Conservation (phyloP, 2,888 invertebrate genomes). For the Nudaria mundana region DNA sequence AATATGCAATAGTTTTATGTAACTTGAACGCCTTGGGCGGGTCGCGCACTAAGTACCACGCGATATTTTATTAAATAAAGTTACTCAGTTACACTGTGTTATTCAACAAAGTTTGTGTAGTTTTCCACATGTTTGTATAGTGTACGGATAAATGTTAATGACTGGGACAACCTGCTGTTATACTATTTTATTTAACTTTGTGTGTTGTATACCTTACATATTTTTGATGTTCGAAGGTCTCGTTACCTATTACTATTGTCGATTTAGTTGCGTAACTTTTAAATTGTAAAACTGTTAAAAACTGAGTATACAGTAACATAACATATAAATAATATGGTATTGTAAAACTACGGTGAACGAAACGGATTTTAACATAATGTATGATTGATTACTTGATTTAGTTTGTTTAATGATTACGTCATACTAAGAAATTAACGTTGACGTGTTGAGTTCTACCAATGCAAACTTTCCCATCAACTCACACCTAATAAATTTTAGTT, state of each 20-base stretch:
- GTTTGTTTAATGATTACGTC: too few species aligned
- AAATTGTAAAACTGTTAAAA: constrained; percentile 1
- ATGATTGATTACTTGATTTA: too few species aligned
- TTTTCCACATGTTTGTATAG: constrained; percentile 57
- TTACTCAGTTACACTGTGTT: constrained; percentile 53
- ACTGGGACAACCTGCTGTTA: constrained; percentile 42
- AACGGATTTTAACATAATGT: too few species aligned
- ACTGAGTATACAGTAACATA: too few species aligned
- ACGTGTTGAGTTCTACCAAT: too few species aligned
- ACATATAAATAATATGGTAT: too few species aligned
- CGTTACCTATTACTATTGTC: constrained; percentile 15
- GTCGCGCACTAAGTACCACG: constrained; percentile 56
- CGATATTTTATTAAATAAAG: constrained; percentile 74
- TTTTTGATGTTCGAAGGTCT: constrained; percentile 56
- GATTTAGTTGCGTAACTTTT: constrained; percentile 7
- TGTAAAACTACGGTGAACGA: too few species aligned
- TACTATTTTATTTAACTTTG: constrained; percentile 56
- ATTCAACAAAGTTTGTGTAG: constrained; percentile 57
- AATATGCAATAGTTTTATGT: constrained; percentile 78
- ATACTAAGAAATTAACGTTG: too few species aligned
- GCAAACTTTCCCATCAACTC: too few species aligned
- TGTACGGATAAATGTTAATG: constrained; percentile 63
- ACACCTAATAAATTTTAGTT: too few species aligned
- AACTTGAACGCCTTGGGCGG: constrained; percentile 70
- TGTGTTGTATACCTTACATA: constrained; percentile 40